A percentile compares a stretch with the other conserved stretches of the same genome.
Conservation (phyloP, 2,888 invertebrate species). For the Cantharis lateralis region DNA sequence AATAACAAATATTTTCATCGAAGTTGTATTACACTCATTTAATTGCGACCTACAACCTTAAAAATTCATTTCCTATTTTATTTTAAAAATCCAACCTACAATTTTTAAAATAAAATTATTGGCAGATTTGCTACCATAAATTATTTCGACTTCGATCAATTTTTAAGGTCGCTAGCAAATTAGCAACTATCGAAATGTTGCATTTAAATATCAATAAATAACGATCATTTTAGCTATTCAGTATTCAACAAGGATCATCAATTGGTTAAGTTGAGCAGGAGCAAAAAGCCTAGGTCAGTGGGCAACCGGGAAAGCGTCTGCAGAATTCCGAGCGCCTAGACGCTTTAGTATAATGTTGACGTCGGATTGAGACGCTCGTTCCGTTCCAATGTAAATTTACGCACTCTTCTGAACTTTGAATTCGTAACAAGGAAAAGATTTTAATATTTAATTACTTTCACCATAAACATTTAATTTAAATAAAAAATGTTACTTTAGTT, state of each 20-base stretch:
- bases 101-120: neutral
- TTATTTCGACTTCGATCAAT: neutral
- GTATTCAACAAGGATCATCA: constrained; percentile 25
- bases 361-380: constrained; percentile 21
- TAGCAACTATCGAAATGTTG: neutral
- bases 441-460: neutral
- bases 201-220: neutral
- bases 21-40: neutral
- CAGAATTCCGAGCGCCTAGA: constrained; percentile 41
- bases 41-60: neutral
- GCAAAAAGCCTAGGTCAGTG: constrained; percentile 46
- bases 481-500: neutral
- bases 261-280: constrained; percentile 36
- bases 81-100: neutral
- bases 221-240: constrained; percentile 1
- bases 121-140: neutral
- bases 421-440: neutral
- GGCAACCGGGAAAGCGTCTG: constrained; percentile 44
- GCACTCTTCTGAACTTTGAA: neutral
- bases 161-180: neutral
- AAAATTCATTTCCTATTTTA: neutral
- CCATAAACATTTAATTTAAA: neutral
- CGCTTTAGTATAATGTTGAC: constrained; percentile 40
- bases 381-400: constrained; percentile 3
- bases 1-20: neutral